phyloP scores from a whole-genome alignment of 2,113 vertebrate genomes.

The Irena cyanogastra region DNA sequence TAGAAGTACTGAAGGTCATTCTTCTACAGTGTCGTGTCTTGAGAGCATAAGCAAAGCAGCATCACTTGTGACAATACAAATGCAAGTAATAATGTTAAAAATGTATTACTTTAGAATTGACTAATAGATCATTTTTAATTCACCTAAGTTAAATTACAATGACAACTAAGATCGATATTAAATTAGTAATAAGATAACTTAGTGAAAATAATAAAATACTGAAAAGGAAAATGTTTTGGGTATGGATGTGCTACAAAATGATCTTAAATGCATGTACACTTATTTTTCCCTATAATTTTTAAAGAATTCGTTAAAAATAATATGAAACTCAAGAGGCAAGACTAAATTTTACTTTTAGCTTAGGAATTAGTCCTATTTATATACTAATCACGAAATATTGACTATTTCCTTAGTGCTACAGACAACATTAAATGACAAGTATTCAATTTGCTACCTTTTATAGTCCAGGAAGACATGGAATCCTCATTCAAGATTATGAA shows the following conservation, averaged over 20 bases:
- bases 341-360: neutral
- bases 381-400: neutral
- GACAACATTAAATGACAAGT: neutral
- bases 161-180: neutral
- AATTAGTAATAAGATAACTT: neutral
- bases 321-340: neutral
- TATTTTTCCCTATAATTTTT: neutral
- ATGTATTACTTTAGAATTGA: neutral
- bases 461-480: neutral
- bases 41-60: neutral
- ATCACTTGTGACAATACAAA: neutral
- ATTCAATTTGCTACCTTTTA: neutral
- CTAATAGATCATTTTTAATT: neutral
- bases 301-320: neutral
- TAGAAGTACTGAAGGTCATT: neutral
- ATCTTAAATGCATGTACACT: neutral
- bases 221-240: neutral
- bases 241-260: fast-evolving
- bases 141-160: neutral
- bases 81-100: neutral
- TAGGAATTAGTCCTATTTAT: neutral
- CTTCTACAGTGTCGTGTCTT: neutral
- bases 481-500: neutral
- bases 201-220: neutral
- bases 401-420: neutral